phyloP scores from a whole-genome alignment of 1,140 invertebrate genomes.

The Drosophila parabipectinata region DNA sequence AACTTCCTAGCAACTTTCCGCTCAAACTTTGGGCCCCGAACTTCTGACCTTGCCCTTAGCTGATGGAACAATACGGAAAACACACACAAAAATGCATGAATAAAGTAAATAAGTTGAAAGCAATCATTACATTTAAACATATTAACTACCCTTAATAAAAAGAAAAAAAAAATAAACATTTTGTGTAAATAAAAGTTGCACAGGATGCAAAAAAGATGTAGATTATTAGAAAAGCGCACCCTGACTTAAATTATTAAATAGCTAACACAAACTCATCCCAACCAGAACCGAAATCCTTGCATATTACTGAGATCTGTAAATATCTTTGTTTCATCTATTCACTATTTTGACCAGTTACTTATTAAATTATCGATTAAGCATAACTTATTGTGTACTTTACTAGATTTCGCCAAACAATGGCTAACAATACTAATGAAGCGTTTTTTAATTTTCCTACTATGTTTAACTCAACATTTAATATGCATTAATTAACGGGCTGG shows the following conservation, averaged over 20 bases:
- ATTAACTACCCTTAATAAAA: constrained; percentile 33
- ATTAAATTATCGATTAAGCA: constrained; percentile 42
- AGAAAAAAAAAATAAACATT: constrained; percentile 22
- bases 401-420: constrained; percentile 35
- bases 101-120: constrained; percentile 73
- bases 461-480: constrained; percentile 56
- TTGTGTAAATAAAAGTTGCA: constrained; percentile 44
- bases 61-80: constrained; percentile 23
- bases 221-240: constrained; percentile 24
- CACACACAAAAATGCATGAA: constrained; percentile 21
- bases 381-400: constrained; percentile 53
- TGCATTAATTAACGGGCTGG: constrained; percentile 46
- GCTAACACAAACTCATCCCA: constrained; percentile 11
- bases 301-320: constrained; percentile 63
- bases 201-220: constrained; percentile 46
- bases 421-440: constrained; percentile 27
- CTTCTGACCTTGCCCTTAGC: constrained; percentile 6
- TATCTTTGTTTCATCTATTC: constrained; percentile 66
- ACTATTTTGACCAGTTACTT: constrained; percentile 36
- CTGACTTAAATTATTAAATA: constrained; percentile 34
- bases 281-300: constrained; percentile 31
- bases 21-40: constrained; percentile 4
- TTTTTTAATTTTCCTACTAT: constrained; percentile 66
- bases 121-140: constrained; percentile 76
- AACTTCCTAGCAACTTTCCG: constrained; percentile 1